phyloP scores from a whole-genome alignment of 2,797 vertebrate genomes.

The Sandelia bainsii region DNA sequence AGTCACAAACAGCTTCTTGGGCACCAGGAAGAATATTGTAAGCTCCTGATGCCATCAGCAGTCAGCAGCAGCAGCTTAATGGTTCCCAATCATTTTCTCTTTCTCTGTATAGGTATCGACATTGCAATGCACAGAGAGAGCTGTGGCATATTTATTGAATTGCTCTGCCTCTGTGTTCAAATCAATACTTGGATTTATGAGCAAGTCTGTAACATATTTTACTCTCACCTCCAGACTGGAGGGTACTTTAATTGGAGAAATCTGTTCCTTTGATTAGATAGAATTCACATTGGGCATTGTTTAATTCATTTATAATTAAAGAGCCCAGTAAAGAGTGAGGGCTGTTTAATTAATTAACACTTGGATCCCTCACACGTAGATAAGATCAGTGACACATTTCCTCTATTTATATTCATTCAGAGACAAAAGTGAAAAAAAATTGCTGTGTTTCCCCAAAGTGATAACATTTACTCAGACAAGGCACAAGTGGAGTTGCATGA shows the following conservation, averaged over 20 bases:
- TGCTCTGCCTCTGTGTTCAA: constrained; percentile 50
- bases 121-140: constrained; percentile 48
- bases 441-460: constrained; percentile 35
- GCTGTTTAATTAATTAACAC: constrained; percentile 78
- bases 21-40: constrained; percentile 16
- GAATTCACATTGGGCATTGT: constrained; percentile 78
- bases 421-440: constrained; percentile 47
- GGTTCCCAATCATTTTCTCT: constrained; percentile 48
- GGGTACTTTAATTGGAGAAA: constrained; percentile 80
- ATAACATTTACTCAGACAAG: constrained; percentile 55
- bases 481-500: constrained; percentile 32
- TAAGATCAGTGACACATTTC: constrained; percentile 65
- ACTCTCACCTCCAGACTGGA: constrained; percentile 66
- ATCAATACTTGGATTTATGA: constrained; percentile 82
- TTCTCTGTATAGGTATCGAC: constrained; percentile 38
- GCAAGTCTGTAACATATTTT: constrained; percentile 65
- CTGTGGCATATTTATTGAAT: constrained; percentile 66
- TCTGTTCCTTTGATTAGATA: constrained; percentile 81
- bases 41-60: constrained; percentile 25
- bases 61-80: constrained; percentile 41
- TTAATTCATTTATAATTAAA: constrained; percentile 84
- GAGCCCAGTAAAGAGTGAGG: constrained; percentile 68
- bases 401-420: constrained; percentile 54
- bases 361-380: constrained; percentile 56
- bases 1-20: constrained; percentile 9